Evolutionary conservation across 2,113 vertebrate genomes (phyloP), one percentile per base, ranked within the genome.

Genomic region (Motacilla alba): DNA sequence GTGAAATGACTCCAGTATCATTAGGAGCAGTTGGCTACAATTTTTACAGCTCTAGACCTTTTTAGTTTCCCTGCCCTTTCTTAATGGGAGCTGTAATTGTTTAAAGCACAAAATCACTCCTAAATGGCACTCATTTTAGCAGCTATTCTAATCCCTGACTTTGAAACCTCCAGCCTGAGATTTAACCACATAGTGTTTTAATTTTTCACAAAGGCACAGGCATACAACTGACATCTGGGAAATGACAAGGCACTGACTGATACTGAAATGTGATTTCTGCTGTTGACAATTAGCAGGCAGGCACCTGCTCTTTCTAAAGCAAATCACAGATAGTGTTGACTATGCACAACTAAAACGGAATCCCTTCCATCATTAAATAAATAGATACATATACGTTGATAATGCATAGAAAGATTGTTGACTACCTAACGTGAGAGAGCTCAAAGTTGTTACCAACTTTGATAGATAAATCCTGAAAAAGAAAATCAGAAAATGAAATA

Each of bases 201-300:
- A 46, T 58, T 64, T 63, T 74, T 74, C 35, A 55, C 30, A 59
- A 24, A 70, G 79, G 83, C 49, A 63, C 8, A 72, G 31, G 10
- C 72, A 39, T 62, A 19, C 31, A 92, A 79, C 4, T 83, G 75
- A 86, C 66, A 70, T 24, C 47, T 77, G 35, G n/a, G 55, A 86
- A 90, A 50, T n/a, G 96, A 89, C 53, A 93, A 94, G 84, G 74
- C 62, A 90, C 93, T 93, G 95, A 92, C 92, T 94, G 69, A 56
- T 88, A 93, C 30, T 90, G 93, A 96, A 94, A 95, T 83, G 70
- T n/a, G 67, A 96, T 53, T 95, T 75, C 90, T 97, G 1, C 81
- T 77, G 91, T 83, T 91, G 66, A 93, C 96, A 97, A 97, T 77
- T 41, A 97, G 93, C 79, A 93, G 92, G 94, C 60, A 97, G 85